A percentile compares a stretch with the other conserved stretches of the same genome.
These are phyloP conservation scores for Malacoraja senta DNA, from an alignment of 2,797 vertebrate species.

Conservation along the genomic window DNA sequence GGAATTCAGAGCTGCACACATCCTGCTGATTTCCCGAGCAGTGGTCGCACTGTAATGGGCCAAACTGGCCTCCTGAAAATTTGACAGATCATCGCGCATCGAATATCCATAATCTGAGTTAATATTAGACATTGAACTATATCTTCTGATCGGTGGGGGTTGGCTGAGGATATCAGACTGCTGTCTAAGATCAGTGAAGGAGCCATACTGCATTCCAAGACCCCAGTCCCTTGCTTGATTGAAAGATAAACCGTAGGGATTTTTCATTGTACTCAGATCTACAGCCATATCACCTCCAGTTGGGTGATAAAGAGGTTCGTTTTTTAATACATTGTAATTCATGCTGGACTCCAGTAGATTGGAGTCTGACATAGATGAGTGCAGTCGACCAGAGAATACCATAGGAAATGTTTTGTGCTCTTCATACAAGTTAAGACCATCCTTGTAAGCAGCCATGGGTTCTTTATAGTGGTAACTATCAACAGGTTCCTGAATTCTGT, in stretches of 20 bases:
- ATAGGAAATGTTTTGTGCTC: conserved; percentile 68
- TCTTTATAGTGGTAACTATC: conserved; percentile 73
- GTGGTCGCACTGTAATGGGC: conserved; percentile 96
- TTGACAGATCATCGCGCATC: conserved; percentile 64
- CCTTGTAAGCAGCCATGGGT: conserved; percentile 49
- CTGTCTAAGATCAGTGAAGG: conserved; percentile 88
- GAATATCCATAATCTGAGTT: conserved; percentile 80
- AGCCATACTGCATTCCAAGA: conserved; percentile 88
- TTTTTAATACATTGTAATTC: conserved; percentile 70
- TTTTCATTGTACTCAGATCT: conserved; percentile 84
- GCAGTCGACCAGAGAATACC: conserved; percentile 68
- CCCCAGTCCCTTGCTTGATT: conserved; percentile 72
- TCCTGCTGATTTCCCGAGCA: conserved; percentile 90
- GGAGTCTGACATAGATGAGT: conserved; percentile 91
- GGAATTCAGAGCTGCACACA: conserved; percentile 94
- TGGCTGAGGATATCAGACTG: conserved; percentile 72
- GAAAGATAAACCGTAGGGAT: conserved; percentile 70
- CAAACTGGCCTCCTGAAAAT: conserved; percentile 82
- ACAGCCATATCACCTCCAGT: conserved; percentile 69
- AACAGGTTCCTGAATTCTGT: conserved; percentile 63
- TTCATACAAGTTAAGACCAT: conserved; percentile 52
- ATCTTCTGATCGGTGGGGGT: conserved; percentile 81
- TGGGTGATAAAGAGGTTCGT: conserved; percentile 67
- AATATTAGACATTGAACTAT: conserved; percentile 91
- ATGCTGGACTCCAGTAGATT: conserved; percentile 79